phyloP scores from a whole-genome alignment of 2,888 invertebrate genomes.

The Sclerodermus sp. region DNA sequence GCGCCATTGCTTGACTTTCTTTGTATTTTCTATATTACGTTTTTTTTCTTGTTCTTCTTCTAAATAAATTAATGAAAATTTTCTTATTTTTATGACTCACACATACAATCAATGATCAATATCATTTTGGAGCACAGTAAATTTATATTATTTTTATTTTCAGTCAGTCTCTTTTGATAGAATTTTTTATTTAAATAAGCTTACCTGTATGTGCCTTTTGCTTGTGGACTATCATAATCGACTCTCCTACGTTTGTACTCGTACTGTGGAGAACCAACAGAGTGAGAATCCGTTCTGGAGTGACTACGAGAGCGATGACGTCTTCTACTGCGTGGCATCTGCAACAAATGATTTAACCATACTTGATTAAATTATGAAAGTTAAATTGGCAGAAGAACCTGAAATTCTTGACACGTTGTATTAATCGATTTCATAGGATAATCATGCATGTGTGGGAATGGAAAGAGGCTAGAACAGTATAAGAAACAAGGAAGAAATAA shows the following conservation, averaged over 20 bases:
- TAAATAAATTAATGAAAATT: too few relatives aligned
- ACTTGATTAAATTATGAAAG: too few relatives aligned
- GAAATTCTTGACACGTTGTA: constrained; percentile 3
- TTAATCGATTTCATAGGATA: background rate
- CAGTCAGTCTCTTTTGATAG: too few relatives aligned
- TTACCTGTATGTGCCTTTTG: constrained; percentile 67
- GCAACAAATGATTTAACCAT: constrained; percentile 51
- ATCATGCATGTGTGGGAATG: too few relatives aligned
- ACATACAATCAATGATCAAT: too few relatives aligned
- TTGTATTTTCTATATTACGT: too few relatives aligned
- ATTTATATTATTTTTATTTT: too few relatives aligned
- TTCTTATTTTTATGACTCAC: too few relatives aligned
- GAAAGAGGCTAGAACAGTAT: too few relatives aligned
- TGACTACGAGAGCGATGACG: constrained; percentile 73
- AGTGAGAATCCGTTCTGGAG: constrained; percentile 59
- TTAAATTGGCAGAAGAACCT: constrained; percentile 13
- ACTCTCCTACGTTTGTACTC: constrained; percentile 74
- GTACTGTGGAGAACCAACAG: constrained; percentile 59
- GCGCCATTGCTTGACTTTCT: constrained; percentile 21
- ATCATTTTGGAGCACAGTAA: too few relatives aligned
- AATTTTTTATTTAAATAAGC: constrained; percentile 24
- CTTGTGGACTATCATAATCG: constrained; percentile 65
- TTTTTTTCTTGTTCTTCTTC: too few relatives aligned
- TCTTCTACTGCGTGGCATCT: constrained; percentile 85
- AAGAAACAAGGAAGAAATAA: too few relatives aligned